These are phyloP conservation scores for Drosophila nr. medialis DNA, from an alignment of 2,888 invertebrate species.

Conservation along the genomic window DNA sequence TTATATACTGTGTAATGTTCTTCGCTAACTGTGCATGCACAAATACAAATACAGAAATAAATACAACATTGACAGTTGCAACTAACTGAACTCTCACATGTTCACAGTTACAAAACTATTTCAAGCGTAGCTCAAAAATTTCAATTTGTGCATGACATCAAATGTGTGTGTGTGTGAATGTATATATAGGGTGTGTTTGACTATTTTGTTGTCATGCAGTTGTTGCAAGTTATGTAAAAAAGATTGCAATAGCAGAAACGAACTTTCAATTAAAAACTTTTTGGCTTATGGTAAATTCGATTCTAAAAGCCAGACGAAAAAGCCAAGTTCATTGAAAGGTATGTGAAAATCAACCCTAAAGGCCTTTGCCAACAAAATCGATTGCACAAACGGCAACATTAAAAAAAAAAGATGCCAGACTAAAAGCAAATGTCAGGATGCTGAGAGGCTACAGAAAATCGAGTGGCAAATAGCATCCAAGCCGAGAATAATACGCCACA, in stretches of 20 bases:
- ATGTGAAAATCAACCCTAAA: conserved; percentile 33
- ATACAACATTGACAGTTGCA: conserved; percentile 50
- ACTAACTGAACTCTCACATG: conserved; percentile 41
- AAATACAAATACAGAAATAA: conserved; percentile 36
- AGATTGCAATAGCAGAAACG: conserved; percentile 39
- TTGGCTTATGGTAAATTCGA: conserved; percentile 61
- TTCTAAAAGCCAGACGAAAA: conserved; percentile 52
- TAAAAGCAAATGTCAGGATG: conserved; percentile 42
- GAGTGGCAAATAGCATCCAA: conserved; percentile 60
- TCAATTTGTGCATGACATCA: conserved; percentile 62
- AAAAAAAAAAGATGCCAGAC: conserved; percentile 17
- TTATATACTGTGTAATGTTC: conserved; percentile 3
- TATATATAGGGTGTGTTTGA: conserved; percentile 27
- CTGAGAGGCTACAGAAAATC: conserved; percentile 42
- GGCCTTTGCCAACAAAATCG: conserved; percentile 46
- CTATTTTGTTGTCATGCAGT: conserved; percentile 53
- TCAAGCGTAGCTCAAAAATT: conserved; percentile 67
- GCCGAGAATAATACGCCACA: conserved; percentile 10
- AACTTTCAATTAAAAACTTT: conserved; percentile 42
- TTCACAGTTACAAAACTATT: conserved; percentile 67
- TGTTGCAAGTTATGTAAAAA: conserved; percentile 49
- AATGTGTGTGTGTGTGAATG: neutral
- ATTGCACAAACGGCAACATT: conserved; percentile 33
- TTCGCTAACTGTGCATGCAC: conserved; percentile 19
- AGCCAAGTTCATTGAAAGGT: conserved; percentile 45